Evolutionary conservation across 2,797 vertebrate genomes (phyloP).

Genomic region (Dermochelys coriacea): DNA sequence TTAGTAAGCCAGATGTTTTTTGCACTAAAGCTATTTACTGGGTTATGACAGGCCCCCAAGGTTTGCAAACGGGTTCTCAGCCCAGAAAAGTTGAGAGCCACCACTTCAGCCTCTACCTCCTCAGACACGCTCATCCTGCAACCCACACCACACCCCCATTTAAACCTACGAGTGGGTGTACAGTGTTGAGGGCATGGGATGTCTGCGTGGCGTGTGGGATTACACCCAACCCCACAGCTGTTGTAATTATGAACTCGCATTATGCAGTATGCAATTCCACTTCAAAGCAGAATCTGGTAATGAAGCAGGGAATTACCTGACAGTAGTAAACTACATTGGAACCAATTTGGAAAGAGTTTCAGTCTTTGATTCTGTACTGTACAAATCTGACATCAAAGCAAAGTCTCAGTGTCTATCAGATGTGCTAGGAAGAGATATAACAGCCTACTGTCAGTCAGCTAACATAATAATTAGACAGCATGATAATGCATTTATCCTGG

Average conservation of each 20-base stretch:
- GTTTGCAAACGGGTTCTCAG: background rate
- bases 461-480: conserved; percentile 79
- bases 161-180: background rate
- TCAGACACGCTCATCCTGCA: background rate
- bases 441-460: conserved; percentile 79
- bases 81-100: background rate
- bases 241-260: conserved; percentile 38
- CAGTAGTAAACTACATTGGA: conserved; percentile 70
- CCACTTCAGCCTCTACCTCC: background rate
- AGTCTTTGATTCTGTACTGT: conserved; percentile 78
- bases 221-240: background rate
- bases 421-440: conserved; percentile 78
- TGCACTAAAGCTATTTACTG: background rate
- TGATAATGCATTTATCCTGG: conserved; percentile 78
- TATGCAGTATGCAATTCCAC: conserved; percentile 43
- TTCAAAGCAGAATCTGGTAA: conserved; percentile 78
- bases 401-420: conserved; percentile 77
- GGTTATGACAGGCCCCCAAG: background rate
- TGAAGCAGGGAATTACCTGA: conserved; percentile 61
- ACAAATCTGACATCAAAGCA: conserved; percentile 82
- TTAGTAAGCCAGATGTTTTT: background rate
- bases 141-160: conserved; percentile 49
- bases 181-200: accelerated
- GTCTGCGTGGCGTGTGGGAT: conserved; percentile 46
- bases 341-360: conserved; percentile 75